These are phyloP conservation scores for Mellilla xanthometata DNA, from an alignment of 2,888 invertebrate species.

Conservation along the genomic window DNA sequence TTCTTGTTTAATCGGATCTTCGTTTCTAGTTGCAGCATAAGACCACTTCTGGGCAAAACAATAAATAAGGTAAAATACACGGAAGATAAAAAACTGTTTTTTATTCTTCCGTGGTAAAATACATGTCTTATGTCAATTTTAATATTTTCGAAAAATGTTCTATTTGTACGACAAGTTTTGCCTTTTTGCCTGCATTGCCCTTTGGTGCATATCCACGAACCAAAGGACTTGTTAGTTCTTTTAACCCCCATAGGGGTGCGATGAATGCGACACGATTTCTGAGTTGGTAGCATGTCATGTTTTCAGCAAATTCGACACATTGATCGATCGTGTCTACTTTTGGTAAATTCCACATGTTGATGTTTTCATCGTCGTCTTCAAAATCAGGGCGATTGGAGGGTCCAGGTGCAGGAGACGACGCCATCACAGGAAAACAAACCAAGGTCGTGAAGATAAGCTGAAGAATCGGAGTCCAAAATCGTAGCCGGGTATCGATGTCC, in stretches of 20 bases:
- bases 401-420: too few species aligned
- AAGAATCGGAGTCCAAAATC: too few species aligned
- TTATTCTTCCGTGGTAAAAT: too few species aligned
- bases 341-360: not conserved
- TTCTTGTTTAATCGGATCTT: too few species aligned
- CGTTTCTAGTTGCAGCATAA: not conserved
- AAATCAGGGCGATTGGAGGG: too few species aligned
- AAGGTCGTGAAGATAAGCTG: too few species aligned
- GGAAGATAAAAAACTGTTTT: too few species aligned
- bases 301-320: not conserved
- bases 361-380: too few species aligned
- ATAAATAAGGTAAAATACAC: not conserved
- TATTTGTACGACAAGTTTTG: not conserved
- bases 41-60: not conserved
- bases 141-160: constrained; percentile 1
- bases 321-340: too few species aligned
- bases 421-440: too few species aligned
- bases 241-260: not conserved
- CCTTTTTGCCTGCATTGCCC: not conserved
- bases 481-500: too few species aligned
- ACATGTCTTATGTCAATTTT: not conserved
- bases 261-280: not conserved
- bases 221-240: not conserved
- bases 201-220: not conserved
- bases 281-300: not conserved